A percentile compares a stretch with the other conserved stretches of the same genome.
Evolutionary conservation across 2,888 invertebrate genomes (phyloP).

Genomic region (Cheilosia urbana): DNA sequence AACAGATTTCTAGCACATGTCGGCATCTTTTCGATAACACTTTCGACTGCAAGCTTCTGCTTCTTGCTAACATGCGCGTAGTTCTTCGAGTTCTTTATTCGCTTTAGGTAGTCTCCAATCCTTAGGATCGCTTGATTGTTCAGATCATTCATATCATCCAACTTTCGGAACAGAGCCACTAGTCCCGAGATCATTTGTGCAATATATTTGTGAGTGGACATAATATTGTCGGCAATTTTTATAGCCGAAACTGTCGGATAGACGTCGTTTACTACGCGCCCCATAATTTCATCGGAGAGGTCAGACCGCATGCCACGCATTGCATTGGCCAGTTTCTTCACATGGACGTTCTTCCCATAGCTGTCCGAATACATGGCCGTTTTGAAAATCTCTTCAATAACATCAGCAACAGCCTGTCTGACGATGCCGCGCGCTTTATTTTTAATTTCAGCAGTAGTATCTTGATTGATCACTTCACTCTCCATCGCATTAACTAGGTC

Average conservation of each 20-base stretch:
- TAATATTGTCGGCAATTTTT: neutral
- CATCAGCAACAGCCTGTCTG: neutral
- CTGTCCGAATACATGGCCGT: neutral
- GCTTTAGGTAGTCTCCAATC: neutral
- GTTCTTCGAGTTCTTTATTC: neutral
- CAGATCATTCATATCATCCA: too few species aligned
- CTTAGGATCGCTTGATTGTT: conserved; percentile 21
- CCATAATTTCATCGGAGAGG: conserved; percentile 4
- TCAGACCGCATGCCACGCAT: neutral
- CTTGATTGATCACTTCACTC: neutral
- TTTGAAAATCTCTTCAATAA: neutral
- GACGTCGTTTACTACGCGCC: conserved; percentile 1
- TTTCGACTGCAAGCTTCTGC: neutral
- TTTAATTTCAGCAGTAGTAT: neutral
- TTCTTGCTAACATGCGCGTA: neutral
- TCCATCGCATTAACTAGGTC: neutral
- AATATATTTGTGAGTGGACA: neutral
- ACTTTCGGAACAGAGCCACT: conserved; percentile 3
- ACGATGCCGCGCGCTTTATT: neutral
- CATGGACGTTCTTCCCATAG: conserved; percentile 9
- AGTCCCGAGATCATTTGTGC: conserved; percentile 17
- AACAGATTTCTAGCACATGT: conserved; percentile 14
- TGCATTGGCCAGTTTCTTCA: neutral
- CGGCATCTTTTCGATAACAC: conserved; percentile 17
- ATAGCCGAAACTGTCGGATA: neutral